Percentiles rank a stretch among this genome's conserved stretches.
These are phyloP conservation scores for Biston betularia DNA, from an alignment of 2,888 invertebrate genomes.

Conservation along the genomic window DNA sequence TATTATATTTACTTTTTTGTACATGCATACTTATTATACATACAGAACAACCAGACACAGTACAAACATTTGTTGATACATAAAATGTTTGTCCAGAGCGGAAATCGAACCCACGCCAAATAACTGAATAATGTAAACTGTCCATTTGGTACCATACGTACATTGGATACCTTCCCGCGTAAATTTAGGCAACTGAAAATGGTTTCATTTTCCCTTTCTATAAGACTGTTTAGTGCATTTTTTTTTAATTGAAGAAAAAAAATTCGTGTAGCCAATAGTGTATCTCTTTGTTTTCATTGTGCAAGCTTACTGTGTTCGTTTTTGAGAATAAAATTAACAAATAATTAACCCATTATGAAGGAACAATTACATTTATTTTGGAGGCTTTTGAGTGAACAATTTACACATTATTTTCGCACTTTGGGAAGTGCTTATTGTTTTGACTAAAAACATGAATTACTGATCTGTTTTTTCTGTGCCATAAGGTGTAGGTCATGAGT, in stretches of 20 bases:
- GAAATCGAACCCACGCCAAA: too few species aligned
- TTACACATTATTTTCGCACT: slow-evolving; percentile 5
- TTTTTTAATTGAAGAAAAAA: background rate
- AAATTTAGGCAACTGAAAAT: too few species aligned
- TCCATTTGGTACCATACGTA: too few species aligned
- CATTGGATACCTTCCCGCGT: too few species aligned
- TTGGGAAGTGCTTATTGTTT: slow-evolving; percentile 21
- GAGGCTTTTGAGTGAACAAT: slow-evolving; percentile 13
- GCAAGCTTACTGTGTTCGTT: background rate
- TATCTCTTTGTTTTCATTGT: slow-evolving; percentile 5
- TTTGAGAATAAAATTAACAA: background rate
- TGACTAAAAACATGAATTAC: slow-evolving; percentile 29
- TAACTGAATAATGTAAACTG: too few species aligned
- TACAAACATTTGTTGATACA: too few species aligned
- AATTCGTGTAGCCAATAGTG: background rate
- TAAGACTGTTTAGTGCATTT: background rate
- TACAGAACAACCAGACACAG: too few species aligned
- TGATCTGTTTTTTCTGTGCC: slow-evolving; percentile 46
- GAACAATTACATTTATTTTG: slow-evolving; percentile 6
- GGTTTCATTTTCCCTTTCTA: background rate
- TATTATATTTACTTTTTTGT: too few species aligned
- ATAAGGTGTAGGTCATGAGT: slow-evolving; percentile 59
- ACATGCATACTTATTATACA: too few species aligned
- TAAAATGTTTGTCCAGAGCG: too few species aligned
- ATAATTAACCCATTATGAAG: slow-evolving; percentile 2